phyloP scores from a whole-genome alignment of 2,888 invertebrate genomes.

The Drosophila quinaria region DNA sequence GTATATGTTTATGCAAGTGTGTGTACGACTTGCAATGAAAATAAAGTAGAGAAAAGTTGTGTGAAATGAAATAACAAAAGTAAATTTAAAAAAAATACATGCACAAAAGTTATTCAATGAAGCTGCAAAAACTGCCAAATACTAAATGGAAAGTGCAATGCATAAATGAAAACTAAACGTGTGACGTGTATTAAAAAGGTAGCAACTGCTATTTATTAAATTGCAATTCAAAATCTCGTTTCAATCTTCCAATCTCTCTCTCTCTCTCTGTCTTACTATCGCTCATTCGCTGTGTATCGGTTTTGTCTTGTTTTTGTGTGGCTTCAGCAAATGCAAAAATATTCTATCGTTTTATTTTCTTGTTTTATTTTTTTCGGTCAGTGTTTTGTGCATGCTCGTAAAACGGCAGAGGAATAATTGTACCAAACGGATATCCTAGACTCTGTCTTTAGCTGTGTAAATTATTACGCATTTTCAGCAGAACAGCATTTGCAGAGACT shows the following conservation, averaged over 20 bases:
- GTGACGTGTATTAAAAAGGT: conserved; percentile 68
- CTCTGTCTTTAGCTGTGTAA: conserved; percentile 41
- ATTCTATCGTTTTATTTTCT: conserved; percentile 30
- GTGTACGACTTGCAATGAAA: conserved; percentile 56
- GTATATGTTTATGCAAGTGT: conserved; percentile 3
- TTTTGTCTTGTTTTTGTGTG: conserved; percentile 51
- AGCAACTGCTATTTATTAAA: conserved; percentile 71
- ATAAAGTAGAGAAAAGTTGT: conserved; percentile 71
- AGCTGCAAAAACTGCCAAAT: conserved; percentile 65
- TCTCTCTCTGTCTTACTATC: conserved; percentile 5
- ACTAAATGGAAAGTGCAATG: conserved; percentile 59
- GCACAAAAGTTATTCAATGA: conserved; percentile 52
- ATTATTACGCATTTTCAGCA: conserved; percentile 51
- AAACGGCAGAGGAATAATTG: conserved; percentile 57
- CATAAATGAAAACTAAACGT: conserved; percentile 70
- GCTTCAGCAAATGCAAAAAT: conserved; percentile 56
- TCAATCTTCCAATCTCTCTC: conserved; percentile 12
- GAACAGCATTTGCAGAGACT: conserved; percentile 9
- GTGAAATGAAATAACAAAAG: conserved; percentile 62
- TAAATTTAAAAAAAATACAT: conserved; percentile 44
- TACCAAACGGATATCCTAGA: conserved; percentile 49
- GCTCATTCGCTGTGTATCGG: conserved; percentile 10
- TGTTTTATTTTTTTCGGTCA: conserved; percentile 41
- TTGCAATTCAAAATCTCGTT: conserved; percentile 72
- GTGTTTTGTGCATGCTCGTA: conserved; percentile 42